Conservation (phyloP, 2,113 vertebrate species). For the Etheostoma spectabile region DNA sequence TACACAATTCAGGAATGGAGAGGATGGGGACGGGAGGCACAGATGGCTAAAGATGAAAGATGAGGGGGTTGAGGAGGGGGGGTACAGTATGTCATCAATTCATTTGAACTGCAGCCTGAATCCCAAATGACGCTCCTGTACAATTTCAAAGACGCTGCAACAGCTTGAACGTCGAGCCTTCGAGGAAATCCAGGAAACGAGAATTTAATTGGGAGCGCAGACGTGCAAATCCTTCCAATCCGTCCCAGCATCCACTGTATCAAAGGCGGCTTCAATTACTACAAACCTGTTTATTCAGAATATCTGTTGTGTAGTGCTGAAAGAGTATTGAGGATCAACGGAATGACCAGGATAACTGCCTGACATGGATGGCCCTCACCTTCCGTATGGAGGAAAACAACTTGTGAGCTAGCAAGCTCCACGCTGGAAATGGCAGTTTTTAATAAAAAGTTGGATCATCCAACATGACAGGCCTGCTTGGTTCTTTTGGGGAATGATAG, state of each 20-base stretch:
- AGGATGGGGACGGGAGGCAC: conserved; percentile 19
- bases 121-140: conserved; percentile 61
- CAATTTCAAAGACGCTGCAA: conserved; percentile 68
- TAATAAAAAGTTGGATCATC: no score
- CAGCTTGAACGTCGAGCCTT: conserved; percentile 61
- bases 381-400: no score
- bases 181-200: conserved; percentile 22
- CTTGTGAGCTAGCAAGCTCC: no score
- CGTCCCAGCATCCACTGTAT: background rate
- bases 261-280: conserved; percentile 15
- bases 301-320: background rate
- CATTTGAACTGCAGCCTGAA: conserved; percentile 62
- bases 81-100: conserved; percentile 37
- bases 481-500: no score
- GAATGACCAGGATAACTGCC: no score
- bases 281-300: conserved; percentile 17
- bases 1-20: conserved; percentile 1
- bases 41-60: conserved; percentile 64
- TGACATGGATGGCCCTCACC: no score
- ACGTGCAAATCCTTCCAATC: conserved; percentile 19
- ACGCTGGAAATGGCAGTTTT: no score
- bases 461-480: no score
- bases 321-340: background rate
- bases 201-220: conserved; percentile 57
- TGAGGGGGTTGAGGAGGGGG: background rate